Evolutionary conservation across 92 coral and sea anemone species (phyloP).

Genomic region (Diadumene lineata): DNA sequence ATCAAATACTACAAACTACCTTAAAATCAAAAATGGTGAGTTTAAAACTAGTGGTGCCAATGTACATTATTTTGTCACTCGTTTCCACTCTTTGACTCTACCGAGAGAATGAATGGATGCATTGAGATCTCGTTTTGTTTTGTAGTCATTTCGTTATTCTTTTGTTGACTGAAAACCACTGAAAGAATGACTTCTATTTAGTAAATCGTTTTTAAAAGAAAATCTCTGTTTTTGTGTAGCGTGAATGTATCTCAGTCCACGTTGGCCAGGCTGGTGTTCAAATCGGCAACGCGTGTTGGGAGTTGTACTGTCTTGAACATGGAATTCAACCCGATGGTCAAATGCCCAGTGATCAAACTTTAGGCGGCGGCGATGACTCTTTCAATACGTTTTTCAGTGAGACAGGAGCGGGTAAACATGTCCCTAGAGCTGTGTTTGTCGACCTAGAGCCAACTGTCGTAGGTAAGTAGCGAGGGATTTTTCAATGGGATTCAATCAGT

Average conservation of each 20-base stretch:
- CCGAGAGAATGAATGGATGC: not conserved
- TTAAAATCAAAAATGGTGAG: constrained; percentile 6
- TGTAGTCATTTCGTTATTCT: not conserved
- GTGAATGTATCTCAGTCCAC: constrained; percentile 86
- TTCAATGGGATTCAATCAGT: not conserved
- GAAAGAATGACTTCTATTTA: not conserved
- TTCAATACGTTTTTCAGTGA: constrained; percentile 84
- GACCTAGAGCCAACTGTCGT: constrained; percentile 71
- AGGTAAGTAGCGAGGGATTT: constrained; percentile 31
- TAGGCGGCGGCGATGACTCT: constrained; percentile 72
- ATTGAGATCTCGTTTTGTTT: not conserved
- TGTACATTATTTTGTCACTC: not conserved
- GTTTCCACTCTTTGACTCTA: not conserved
- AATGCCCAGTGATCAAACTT: constrained; percentile 75
- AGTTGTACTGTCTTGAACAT: constrained; percentile 89
- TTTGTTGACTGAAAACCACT: not conserved
- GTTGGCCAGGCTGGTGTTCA: constrained; percentile 94
- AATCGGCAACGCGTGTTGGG: constrained; percentile 92
- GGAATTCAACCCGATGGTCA: constrained; percentile 94
- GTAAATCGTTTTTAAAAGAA: not conserved
- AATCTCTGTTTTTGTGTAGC: constrained; percentile 30
- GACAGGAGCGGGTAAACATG: constrained; percentile 75
- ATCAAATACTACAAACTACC: not conserved
- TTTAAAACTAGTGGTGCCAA: not conserved
- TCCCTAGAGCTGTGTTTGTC: constrained; percentile 68